phyloP scores from a whole-genome alignment of 2,888 invertebrate genomes.

The Platycheirus albimanus region DNA sequence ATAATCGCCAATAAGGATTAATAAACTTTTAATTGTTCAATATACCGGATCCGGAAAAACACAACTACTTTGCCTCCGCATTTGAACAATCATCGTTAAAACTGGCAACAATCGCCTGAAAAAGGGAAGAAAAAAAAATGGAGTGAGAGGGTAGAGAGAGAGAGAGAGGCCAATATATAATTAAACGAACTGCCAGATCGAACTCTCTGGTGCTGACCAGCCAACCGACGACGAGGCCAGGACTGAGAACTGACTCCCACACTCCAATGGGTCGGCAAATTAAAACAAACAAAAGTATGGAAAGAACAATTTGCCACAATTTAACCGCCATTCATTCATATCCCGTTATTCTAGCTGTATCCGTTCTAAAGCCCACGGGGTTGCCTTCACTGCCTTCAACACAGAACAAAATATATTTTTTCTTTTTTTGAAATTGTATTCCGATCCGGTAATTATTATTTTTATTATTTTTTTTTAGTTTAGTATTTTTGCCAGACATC shows the following conservation, averaged over 20 bases:
- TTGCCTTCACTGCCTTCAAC: background rate
- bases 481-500: slow-evolving; percentile 45
- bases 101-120: background rate
- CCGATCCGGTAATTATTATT: slow-evolving; percentile 50
- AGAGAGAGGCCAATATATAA: slow-evolving; percentile 44
- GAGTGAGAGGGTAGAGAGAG: background rate
- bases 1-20: slow-evolving; percentile 68
- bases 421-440: slow-evolving; percentile 24
- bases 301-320: slow-evolving; percentile 70
- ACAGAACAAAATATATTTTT: background rate
- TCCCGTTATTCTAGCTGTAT: background rate
- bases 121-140: no score
- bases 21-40: slow-evolving; percentile 72
- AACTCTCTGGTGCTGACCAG: slow-evolving; percentile 33
- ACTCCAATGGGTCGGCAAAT: slow-evolving; percentile 70
- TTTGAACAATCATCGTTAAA: slow-evolving; percentile 53
- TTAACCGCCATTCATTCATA: slow-evolving; percentile 44
- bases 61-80: slow-evolving; percentile 35
- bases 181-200: slow-evolving; percentile 68
- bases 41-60: slow-evolving; percentile 59
- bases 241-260: background rate
- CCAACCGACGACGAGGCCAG: background rate
- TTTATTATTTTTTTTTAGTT: slow-evolving; percentile 9
- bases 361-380: background rate
- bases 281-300: slow-evolving; percentile 71